These are phyloP conservation scores for Mongoloraphidia duomilia DNA, from an alignment of 2,888 invertebrate species.

Conservation along the genomic window DNA sequence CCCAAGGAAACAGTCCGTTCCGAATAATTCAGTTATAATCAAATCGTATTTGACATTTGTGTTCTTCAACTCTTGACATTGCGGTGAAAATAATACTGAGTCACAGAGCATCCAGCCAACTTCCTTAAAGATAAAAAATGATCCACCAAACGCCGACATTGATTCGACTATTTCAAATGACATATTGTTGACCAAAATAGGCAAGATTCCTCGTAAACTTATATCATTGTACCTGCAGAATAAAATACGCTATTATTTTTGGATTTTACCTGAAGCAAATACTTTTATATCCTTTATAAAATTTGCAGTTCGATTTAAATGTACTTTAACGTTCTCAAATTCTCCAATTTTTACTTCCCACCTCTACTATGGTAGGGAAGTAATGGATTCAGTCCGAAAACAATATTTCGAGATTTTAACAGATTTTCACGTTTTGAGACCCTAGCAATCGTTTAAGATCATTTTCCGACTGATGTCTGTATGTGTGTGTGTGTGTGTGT, in stretches of 20 bases:
- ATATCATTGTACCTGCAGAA: not conserved
- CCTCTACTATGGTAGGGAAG: too few relatives aligned
- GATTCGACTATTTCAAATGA: not conserved
- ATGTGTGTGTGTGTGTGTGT: too few relatives aligned
- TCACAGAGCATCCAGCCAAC: not conserved
- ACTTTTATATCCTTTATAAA: too few relatives aligned
- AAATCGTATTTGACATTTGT: constrained; percentile 21
- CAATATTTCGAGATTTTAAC: too few relatives aligned
- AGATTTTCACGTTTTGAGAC: too few relatives aligned
- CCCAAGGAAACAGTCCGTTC: constrained; percentile 43
- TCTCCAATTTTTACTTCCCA: too few relatives aligned
- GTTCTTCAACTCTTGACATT: constrained; percentile 8
- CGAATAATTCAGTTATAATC: constrained; percentile 42
- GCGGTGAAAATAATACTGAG: not conserved
- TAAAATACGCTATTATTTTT: not conserved
- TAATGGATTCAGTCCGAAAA: too few relatives aligned
- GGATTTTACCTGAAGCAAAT: not conserved
- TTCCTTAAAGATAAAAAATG: not conserved
- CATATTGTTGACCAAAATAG: not conserved
- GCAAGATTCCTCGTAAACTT: not conserved
- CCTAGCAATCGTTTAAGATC: too few relatives aligned
- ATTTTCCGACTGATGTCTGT: too few relatives aligned
- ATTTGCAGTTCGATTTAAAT: too few relatives aligned
- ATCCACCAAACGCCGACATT: not conserved
- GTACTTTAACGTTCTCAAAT: too few relatives aligned